Base-by-base conservation (phyloP, 2,797 vertebrate genomes). In the Pangasius mekongensis region DNA sequence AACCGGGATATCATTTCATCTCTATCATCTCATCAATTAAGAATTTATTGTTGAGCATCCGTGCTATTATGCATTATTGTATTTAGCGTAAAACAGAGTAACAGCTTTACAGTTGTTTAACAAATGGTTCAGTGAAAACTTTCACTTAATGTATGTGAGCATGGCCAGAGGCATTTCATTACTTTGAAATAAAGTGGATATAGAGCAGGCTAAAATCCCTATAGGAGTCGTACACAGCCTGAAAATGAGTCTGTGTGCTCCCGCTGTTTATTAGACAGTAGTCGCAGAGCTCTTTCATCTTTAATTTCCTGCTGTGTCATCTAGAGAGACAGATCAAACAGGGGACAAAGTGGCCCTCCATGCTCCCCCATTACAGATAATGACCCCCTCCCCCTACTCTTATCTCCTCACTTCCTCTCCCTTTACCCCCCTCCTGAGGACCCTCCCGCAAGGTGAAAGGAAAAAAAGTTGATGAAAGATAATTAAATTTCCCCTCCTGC, bases 221-320 rank as follows among this genome's bases (percentile, higher is more conserved):
- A 86, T 92, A 92, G 60, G 89, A 91, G 91, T 90, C 86, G 88
- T 92, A 94, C 90, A 89, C 87, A 87, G 89, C 88, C 86, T 87
- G 90, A 91, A 94, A 94, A 94, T 93, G 93, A 94, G 93, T 93
- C 87, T 87, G 86, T 92, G 93, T 91, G 91, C 90, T 91, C 93
- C 91, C 87, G 88, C 89, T 94, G 94, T 95, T 95, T 93, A 95
- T 95, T 94, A 95, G 94, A 96, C 95, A 94, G 94, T 94, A 94
- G 94, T 94, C 91, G 74, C 87, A 93, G 92, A 91, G 92, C 92
- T 94, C 95, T 96, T 96, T 96, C 94, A 94, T 95, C 94, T 95
- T 94, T 94, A 94, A 96, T 95, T 96, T 96, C 96, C 96, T 95
- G 95, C 94, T 89, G 86, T 95, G 95, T 92, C 94, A 94, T 95